These are phyloP conservation scores for Himantopus leucocephalus DNA, from an alignment of 2,113 vertebrate species.

Conservation along the genomic window DNA sequence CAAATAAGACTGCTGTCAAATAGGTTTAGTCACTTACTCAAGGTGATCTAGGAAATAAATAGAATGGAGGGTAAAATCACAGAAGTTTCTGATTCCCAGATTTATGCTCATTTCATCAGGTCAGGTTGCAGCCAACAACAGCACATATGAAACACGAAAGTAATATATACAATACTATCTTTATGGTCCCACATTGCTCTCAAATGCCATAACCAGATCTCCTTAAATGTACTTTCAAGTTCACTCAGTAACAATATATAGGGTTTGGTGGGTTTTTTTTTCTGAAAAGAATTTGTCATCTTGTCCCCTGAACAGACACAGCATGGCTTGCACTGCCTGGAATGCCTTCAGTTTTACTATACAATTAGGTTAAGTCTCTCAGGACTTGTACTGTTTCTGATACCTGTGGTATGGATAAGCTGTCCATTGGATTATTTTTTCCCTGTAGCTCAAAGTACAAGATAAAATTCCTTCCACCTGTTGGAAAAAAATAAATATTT, in stretches of 20 bases:
- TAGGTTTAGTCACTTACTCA: neutral
- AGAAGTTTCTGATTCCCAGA: neutral
- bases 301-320: neutral
- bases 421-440: slow-evolving; percentile 49
- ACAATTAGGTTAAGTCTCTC: slow-evolving; percentile 47
- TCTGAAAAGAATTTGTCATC: neutral
- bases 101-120: neutral
- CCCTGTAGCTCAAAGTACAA: slow-evolving; percentile 55
- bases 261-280: neutral
- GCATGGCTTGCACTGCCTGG: neutral
- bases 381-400: slow-evolving; percentile 46
- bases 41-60: neutral
- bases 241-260: slow-evolving; percentile 45
- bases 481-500: neutral
- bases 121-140: neutral
- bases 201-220: slow-evolving; percentile 14
- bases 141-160: slow-evolving; percentile 49
- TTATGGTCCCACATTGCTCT: slow-evolving; percentile 9
- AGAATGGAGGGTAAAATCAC: neutral
- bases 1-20: neutral
- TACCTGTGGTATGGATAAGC: slow-evolving; percentile 49
- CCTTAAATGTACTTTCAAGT: slow-evolving; percentile 15
- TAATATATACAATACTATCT: slow-evolving; percentile 25
- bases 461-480: slow-evolving; percentile 62
- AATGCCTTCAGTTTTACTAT: slow-evolving; percentile 58